Evolutionary conservation across 2,797 vertebrate genomes (phyloP).

Genomic region (Onychomys arenicola): DNA sequence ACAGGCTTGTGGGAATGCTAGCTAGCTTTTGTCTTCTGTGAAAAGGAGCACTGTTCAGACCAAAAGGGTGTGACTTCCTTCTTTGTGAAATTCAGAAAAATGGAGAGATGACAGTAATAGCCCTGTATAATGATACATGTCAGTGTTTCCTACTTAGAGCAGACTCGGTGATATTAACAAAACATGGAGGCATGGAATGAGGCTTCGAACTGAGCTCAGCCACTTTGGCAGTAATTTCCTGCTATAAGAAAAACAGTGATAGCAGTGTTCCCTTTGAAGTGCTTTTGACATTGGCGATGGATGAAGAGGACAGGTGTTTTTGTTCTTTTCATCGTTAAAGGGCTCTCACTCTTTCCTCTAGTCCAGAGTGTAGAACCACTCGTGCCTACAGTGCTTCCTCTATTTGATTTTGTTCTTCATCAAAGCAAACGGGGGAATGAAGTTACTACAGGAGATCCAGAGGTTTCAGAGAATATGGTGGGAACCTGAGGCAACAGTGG

Average conservation of each 20-base stretch:
- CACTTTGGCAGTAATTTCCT: constrained; percentile 42
- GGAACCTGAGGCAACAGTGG: background rate
- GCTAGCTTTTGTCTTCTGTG: background rate
- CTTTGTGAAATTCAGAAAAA: constrained; percentile 56
- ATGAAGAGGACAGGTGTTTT: background rate
- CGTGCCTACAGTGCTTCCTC: background rate
- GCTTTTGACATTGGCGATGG: constrained; percentile 44
- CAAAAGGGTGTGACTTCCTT: constrained; percentile 50
- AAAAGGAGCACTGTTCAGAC: constrained; percentile 41
- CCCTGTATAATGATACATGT: constrained; percentile 49
- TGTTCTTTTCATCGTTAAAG: constrained; percentile 5
- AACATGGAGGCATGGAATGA: constrained; percentile 9
- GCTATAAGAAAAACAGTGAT: constrained; percentile 36
- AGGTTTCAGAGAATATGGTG: background rate
- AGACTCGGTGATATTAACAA: constrained; percentile 48
- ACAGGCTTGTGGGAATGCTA: background rate
- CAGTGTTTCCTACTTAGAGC: constrained; percentile 56
- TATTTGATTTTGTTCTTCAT: background rate
- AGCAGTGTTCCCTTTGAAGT: constrained; percentile 38
- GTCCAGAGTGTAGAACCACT: background rate
- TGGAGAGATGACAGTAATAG: constrained; percentile 53
- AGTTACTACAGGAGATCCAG: background rate
- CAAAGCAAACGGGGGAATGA: background rate
- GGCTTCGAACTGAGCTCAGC: constrained; percentile 53
- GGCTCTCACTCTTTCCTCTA: background rate